Evolutionary conservation across 2,888 invertebrate species (phyloP).

Genomic region (Zele albiditarsus): DNA sequence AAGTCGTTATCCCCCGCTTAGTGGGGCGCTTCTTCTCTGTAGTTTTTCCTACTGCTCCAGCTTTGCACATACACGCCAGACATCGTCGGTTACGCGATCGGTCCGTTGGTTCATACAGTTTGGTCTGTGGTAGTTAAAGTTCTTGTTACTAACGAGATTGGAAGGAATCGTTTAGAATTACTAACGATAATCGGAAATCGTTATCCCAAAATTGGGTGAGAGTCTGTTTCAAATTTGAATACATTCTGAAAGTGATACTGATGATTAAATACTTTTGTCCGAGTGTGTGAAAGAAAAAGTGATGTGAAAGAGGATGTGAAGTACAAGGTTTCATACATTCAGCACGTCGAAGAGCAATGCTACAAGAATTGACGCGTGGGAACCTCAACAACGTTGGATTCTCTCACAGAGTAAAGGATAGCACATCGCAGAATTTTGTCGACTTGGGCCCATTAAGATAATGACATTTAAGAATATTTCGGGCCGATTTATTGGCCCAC

Average conservation of each 20-base stretch:
- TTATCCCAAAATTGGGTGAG: no score
- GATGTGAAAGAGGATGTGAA: conserved; percentile 17
- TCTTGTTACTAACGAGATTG: conserved; percentile 5
- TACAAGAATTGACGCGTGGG: background rate
- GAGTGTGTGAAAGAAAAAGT: conserved; percentile 7
- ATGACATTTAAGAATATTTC: conserved; percentile 34
- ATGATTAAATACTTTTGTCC: background rate
- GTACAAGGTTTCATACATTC: background rate
- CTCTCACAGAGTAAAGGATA: background rate
- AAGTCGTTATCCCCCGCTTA: conserved; percentile 33
- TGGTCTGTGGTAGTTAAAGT: background rate
- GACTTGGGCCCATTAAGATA: conserved; percentile 8
- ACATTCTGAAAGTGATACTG: background rate
- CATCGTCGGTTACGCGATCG: conserved; percentile 38
- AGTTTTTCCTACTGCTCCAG: conserved; percentile 42
- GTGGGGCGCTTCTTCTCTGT: conserved; percentile 35
- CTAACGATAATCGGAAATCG: no score
- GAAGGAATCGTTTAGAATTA: background rate
- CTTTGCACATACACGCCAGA: conserved; percentile 33
- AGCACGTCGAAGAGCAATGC: background rate
- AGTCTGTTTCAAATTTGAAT: no score
- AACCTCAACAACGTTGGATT: background rate
- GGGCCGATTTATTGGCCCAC: conserved; percentile 25
- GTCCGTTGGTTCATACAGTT: conserved; percentile 20
- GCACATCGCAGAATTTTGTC: background rate